Conservation (phyloP, 2,888 invertebrate species). For the Pachydiplax longipennis region DNA sequence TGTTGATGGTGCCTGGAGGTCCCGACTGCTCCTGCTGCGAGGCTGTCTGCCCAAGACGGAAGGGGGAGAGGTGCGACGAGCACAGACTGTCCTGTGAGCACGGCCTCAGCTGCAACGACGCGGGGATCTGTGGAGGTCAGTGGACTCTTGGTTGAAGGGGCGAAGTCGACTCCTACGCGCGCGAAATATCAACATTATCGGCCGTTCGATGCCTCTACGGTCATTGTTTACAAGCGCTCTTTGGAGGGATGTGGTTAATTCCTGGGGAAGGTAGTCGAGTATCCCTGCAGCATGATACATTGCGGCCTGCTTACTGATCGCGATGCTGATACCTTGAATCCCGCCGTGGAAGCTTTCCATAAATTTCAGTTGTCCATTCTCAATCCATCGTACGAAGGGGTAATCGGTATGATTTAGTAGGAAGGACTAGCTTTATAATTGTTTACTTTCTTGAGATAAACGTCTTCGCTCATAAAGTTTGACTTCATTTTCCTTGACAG, state of each 20-base stretch:
- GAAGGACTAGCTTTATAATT: no score
- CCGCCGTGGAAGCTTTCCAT: no score
- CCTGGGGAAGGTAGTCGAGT: background rate
- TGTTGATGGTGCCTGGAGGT: slow-evolving; percentile 31
- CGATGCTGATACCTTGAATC: no score
- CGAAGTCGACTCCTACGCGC: background rate
- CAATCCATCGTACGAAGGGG: no score
- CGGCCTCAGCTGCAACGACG: slow-evolving; percentile 8
- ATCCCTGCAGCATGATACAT: no score
- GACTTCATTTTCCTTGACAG: no score
- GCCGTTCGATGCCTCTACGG: background rate
- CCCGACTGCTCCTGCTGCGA: slow-evolving; percentile 28
- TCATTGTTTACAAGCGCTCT: background rate
- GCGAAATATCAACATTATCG: background rate
- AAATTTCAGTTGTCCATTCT: no score
- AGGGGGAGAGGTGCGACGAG: slow-evolving; percentile 12
- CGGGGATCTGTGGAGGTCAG: slow-evolving; percentile 13
- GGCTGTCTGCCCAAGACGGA: background rate
- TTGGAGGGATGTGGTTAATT: background rate
- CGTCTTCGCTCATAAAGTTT: no score
- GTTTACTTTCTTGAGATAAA: no score
- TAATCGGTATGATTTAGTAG: no score
- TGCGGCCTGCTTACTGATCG: no score
- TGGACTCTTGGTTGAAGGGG: background rate
- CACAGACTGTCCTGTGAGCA: slow-evolving; percentile 28